These are phyloP conservation scores for Andrena fulva DNA, from an alignment of 2,888 invertebrate genomes.

Conservation along the genomic window DNA sequence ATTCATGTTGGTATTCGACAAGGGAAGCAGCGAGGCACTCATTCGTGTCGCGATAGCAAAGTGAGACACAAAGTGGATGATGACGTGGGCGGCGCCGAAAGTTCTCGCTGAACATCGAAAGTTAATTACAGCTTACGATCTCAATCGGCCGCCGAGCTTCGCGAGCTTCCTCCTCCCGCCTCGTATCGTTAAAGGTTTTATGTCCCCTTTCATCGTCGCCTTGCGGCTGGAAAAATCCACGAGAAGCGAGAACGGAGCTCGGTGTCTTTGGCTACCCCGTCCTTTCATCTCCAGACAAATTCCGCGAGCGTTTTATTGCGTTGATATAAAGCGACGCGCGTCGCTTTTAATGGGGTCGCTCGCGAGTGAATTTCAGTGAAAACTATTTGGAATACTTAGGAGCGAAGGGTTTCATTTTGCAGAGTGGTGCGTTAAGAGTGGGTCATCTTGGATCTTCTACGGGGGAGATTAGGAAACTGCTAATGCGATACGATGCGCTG, in stretches of 20 bases:
- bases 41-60: constrained; percentile 4
- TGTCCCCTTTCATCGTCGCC: constrained; percentile 49
- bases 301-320: constrained; percentile 32
- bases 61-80: constrained; percentile 38
- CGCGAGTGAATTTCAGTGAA: constrained; percentile 1
- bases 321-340: constrained; percentile 2
- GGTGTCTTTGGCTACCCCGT: constrained; percentile 16
- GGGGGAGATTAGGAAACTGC: not conserved
- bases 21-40: too few relatives aligned
- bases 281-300: constrained; percentile 20
- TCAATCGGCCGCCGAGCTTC: constrained; percentile 42
- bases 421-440: not conserved
- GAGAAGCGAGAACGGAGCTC: constrained; percentile 23
- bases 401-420: not conserved
- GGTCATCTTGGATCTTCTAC: not conserved
- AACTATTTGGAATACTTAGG: not conserved
- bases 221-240: constrained; percentile 11
- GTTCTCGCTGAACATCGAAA: constrained; percentile 50
- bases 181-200: constrained; percentile 66
- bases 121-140: constrained; percentile 60
- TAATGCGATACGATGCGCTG: too few relatives aligned
- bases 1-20: not conserved
- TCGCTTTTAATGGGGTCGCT: not conserved
- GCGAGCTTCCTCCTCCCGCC: constrained; percentile 39
- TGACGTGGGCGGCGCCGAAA: constrained; percentile 50